phyloP scores from a whole-genome alignment of 2,888 invertebrate genomes.

The Siphlonurus alternatus region DNA sequence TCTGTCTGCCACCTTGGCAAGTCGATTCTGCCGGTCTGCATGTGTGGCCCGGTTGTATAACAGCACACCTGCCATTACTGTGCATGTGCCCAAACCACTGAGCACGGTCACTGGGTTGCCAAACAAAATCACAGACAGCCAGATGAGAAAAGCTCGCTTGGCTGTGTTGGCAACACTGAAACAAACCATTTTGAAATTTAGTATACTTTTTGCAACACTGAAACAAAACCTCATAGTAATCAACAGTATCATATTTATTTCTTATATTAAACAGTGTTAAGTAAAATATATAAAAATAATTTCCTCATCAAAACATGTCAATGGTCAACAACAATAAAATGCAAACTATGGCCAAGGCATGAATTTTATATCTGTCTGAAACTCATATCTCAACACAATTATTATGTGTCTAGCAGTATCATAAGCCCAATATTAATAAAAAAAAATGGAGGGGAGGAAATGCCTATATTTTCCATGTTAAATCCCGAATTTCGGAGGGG shows the following conservation, averaged over 20 bases:
- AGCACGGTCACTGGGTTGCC: slow-evolving; percentile 55
- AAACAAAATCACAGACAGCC: slow-evolving; percentile 56
- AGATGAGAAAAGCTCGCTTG: slow-evolving; percentile 59
- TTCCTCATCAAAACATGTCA: no score
- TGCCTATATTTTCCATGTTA: no score
- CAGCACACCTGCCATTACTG: slow-evolving; percentile 54
- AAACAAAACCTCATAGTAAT: not conserved
- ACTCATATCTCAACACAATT: no score
- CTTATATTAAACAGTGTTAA: slow-evolving; percentile 2
- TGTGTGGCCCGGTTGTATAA: slow-evolving; percentile 49
- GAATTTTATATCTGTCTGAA: no score
- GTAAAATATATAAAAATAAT: slow-evolving; percentile 8
- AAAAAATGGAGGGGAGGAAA: no score
- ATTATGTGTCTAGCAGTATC: no score
- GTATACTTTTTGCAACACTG: not conserved
- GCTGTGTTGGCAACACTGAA: slow-evolving; percentile 62
- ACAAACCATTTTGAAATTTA: slow-evolving; percentile 11
- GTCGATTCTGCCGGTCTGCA: not conserved
- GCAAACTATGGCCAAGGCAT: no score
- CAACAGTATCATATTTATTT: not conserved
- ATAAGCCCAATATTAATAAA: no score
- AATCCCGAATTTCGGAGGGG: no score
- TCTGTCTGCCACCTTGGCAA: not conserved
- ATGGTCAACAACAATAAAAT: no score
- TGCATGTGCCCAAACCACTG: slow-evolving; percentile 51